Percentiles rank a stretch among this genome's conserved stretches.
These are phyloP conservation scores for Hucho hucho DNA, from an alignment of 2,113 vertebrate genomes.

Conservation along the genomic window DNA sequence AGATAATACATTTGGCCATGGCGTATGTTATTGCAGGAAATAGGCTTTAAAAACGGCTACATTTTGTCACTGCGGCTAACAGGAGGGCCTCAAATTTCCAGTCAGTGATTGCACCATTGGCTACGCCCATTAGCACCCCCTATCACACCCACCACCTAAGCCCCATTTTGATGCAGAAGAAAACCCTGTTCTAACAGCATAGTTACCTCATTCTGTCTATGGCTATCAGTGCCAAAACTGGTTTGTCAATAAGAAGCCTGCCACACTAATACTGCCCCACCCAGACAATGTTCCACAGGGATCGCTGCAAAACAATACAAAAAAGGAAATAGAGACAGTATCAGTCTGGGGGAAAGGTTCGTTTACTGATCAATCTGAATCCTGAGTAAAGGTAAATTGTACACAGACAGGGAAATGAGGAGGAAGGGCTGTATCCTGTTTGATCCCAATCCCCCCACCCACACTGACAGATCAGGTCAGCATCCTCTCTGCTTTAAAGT, in stretches of 20 bases:
- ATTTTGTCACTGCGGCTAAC: too few relatives aligned
- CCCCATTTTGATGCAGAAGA: too few relatives aligned
- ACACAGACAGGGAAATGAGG: too few relatives aligned
- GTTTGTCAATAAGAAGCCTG: constrained; percentile 31
- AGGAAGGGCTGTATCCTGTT: background rate
- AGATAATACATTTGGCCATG: too few relatives aligned
- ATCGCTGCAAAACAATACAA: constrained; percentile 6
- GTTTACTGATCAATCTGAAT: background rate
- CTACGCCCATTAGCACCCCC: too few relatives aligned
- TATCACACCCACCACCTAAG: too few relatives aligned
- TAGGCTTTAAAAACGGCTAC: too few relatives aligned
- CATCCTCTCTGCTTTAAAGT: background rate
- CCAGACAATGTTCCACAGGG: background rate
- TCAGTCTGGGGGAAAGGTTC: background rate
- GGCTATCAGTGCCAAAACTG: constrained; percentile 34
- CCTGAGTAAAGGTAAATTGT: background rate
- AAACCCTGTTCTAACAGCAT: background rate
- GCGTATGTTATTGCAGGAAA: too few relatives aligned
- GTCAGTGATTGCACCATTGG: too few relatives aligned
- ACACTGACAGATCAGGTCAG: background rate
- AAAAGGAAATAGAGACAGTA: background rate
- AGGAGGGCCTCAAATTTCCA: too few relatives aligned
- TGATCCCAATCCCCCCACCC: background rate
- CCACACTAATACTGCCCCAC: background rate
- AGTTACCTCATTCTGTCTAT: constrained; percentile 39